Conservation (phyloP, 2,888 invertebrate species). For the Scaptomyza cyrtandrae region DNA sequence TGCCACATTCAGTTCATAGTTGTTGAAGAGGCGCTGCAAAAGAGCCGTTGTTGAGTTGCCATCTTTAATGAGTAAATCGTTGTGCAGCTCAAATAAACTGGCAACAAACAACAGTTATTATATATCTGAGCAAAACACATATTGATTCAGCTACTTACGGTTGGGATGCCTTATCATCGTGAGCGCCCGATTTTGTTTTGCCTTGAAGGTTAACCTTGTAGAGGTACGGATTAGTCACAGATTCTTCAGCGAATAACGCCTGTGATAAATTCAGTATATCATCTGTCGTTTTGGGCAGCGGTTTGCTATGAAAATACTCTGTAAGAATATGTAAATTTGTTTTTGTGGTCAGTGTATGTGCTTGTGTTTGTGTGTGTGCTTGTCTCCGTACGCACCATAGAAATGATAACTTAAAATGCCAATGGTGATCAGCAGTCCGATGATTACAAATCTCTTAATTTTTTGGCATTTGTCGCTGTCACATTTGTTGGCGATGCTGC, state of each 20-base stretch:
- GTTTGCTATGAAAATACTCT: conserved; percentile 79
- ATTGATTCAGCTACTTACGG: conserved; percentile 62
- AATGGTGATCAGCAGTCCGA: conserved; percentile 65
- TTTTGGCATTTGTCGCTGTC: conserved; percentile 72
- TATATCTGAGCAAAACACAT: no score
- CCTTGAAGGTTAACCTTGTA: conserved; percentile 77
- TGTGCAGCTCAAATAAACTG: conserved; percentile 73
- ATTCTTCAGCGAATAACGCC: conserved; percentile 68
- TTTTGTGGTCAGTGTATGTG: not conserved
- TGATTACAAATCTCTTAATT: conserved; percentile 71
- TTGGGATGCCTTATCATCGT: conserved; percentile 73
- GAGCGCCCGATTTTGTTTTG: conserved; percentile 67
- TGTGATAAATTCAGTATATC: conserved; percentile 67
- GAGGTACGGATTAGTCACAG: conserved; percentile 63
- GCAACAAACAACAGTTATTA: not conserved
- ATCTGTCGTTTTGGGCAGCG: conserved; percentile 59
- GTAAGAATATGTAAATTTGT: conserved; percentile 2
- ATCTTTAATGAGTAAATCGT: conserved; percentile 62
- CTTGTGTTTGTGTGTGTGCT: not conserved
- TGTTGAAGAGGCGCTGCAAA: conserved; percentile 74
- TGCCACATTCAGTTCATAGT: conserved; percentile 73
- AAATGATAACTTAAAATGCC: conserved; percentile 79
- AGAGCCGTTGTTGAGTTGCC: conserved; percentile 69
- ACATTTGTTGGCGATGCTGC: conserved; percentile 41
- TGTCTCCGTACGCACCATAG: conserved; percentile 64